phyloP scores from a whole-genome alignment of 2,797 vertebrate species.

The Lepilemur septentrionalis region DNA sequence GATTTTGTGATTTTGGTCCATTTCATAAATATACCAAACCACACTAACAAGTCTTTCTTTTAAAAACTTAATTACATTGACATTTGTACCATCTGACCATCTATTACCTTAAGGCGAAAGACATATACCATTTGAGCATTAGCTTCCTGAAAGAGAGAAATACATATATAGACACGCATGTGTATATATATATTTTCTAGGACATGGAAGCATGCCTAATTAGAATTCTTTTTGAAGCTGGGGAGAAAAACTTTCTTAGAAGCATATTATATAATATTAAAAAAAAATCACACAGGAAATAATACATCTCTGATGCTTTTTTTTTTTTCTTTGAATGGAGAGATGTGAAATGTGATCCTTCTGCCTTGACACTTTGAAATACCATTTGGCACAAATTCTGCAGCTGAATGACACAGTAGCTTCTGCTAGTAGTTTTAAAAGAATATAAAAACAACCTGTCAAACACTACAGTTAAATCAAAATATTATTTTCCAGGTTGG shows the following conservation, averaged over 20 bases:
- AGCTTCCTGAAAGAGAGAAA: background rate
- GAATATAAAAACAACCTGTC: background rate
- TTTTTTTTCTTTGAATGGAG: background rate
- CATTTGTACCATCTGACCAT: background rate
- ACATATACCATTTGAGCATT: background rate
- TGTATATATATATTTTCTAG: background rate
- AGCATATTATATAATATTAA: background rate
- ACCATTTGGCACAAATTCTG: background rate
- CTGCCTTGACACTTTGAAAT: background rate
- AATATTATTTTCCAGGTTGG: background rate
- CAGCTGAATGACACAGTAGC: background rate
- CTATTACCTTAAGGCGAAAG: background rate
- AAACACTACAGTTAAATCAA: background rate
- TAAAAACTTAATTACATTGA: background rate
- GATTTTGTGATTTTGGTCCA: background rate
- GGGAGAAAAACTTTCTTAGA: background rate
- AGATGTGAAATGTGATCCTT: background rate
- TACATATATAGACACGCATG: background rate
- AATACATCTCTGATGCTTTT: background rate
- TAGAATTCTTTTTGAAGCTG: background rate
- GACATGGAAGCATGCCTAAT: background rate
- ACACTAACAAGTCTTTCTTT: background rate
- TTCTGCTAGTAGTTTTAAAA: background rate
- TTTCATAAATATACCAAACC: background rate
- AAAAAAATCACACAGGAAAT: background rate